Percentiles rank a stretch among this genome's conserved stretches.
phyloP scores from a whole-genome alignment of 1,140 invertebrate genomes.

The Calliphora vicina region DNA sequence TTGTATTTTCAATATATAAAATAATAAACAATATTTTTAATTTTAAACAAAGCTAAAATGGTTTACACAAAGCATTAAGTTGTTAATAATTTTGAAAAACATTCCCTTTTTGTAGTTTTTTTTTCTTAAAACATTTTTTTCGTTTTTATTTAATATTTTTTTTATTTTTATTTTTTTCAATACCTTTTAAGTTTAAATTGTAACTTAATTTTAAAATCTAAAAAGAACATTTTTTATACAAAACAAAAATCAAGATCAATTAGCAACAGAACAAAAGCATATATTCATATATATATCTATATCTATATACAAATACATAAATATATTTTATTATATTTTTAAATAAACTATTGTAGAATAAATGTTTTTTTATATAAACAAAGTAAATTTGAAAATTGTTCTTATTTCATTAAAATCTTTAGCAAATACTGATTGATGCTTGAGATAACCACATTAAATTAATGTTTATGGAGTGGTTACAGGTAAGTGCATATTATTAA shows the following conservation, averaged over 20 bases:
- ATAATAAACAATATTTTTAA: background rate
- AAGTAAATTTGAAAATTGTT: background rate
- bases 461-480: too few relatives aligned
- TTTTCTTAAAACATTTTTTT: background rate
- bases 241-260: background rate
- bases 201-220: constrained; percentile 27
- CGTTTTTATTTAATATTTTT: constrained; percentile 1
- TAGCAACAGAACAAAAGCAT: constrained; percentile 16
- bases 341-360: constrained; percentile 40
- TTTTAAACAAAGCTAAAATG: background rate
- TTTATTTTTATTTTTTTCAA: background rate
- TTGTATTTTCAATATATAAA: constrained; percentile 6
- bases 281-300: background rate
- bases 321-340: constrained; percentile 39
- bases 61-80: background rate
- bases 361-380: constrained; percentile 37
- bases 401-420: too few relatives aligned
- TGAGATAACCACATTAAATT: too few relatives aligned
- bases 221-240: constrained; percentile 11
- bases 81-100: background rate
- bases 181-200: background rate
- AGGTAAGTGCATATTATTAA: too few relatives aligned
- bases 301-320: background rate
- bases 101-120: background rate
- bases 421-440: too few relatives aligned